These are phyloP conservation scores for Emydoidea blandingii DNA, from an alignment of 2,797 vertebrate genomes.

Conservation along the genomic window DNA sequence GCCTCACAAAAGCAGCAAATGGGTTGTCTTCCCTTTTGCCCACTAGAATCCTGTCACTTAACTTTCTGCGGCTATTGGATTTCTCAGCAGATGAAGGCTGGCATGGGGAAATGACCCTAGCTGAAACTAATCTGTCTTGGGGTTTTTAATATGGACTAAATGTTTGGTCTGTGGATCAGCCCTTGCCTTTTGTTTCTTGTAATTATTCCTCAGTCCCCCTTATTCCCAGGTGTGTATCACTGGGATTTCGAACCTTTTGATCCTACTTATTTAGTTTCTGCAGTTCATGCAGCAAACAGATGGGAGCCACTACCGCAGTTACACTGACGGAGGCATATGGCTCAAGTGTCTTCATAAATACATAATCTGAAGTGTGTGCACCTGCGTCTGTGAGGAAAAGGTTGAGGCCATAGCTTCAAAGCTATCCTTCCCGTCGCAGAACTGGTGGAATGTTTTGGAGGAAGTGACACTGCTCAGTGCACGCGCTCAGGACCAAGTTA, in stretches of 20 bases:
- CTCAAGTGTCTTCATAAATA: background rate
- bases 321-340: background rate
- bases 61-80: fast-evolving
- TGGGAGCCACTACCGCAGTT: too few relatives aligned
- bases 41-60: background rate
- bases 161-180: background rate
- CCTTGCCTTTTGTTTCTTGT: background rate
- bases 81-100: background rate
- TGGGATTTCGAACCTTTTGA: fast-evolving
- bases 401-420: background rate
- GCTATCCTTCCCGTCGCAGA: background rate
- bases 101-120: background rate
- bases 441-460: fast-evolving
- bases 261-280: background rate
- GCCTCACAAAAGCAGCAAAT: background rate
- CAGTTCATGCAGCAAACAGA: background rate
- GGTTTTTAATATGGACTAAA: background rate
- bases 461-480: background rate
- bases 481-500: background rate
- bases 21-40: background rate
- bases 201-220: background rate
- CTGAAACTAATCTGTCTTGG: background rate
- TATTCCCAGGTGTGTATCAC: background rate
- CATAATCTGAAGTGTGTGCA: background rate
- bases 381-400: background rate